A percentile compares a stretch with the other conserved stretches of the same genome.
phyloP scores from a whole-genome alignment of 2,888 invertebrate genomes.

The Mesorhabditis sp. region DNA sequence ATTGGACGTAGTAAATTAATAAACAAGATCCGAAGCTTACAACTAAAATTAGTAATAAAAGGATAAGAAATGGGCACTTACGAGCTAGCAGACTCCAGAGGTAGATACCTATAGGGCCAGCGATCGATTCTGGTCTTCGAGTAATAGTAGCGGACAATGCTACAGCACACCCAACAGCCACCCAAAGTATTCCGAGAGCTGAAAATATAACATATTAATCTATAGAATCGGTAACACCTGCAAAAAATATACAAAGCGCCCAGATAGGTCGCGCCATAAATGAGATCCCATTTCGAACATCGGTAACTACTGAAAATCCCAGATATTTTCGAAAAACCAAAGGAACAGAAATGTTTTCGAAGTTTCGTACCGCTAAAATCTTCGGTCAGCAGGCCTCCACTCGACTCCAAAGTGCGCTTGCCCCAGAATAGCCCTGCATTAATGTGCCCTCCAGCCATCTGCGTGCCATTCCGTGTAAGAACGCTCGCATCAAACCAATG shows the following conservation, averaged over 20 bases:
- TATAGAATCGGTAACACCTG: not conserved
- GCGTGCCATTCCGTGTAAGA: not conserved
- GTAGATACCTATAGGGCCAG: not conserved
- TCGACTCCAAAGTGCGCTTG: not conserved
- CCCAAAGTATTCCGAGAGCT: not conserved
- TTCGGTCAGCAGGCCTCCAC: not conserved
- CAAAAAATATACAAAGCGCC: not conserved
- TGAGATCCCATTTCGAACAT: not conserved
- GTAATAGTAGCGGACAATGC: not conserved
- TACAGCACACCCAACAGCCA: not conserved
- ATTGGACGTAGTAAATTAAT: slow-evolving; percentile 5
- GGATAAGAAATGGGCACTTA: not conserved
- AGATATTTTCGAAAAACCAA: not conserved
- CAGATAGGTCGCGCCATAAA: slow-evolving; percentile 1
- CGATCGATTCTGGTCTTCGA: not conserved
- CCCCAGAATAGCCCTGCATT: slow-evolving; percentile 6
- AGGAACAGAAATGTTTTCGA: too few species aligned
- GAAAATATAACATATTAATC: not conserved
- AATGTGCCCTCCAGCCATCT: not conserved
- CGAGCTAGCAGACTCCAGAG: slow-evolving; percentile 4
- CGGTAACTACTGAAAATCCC: not conserved
- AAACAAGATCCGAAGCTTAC: not conserved
- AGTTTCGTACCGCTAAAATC: not conserved
- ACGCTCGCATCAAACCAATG: not conserved
- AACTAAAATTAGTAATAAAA: not conserved